Evolutionary conservation across 2,113 vertebrate genomes (phyloP).

Genomic region (Corythornis madagascariensis): DNA sequence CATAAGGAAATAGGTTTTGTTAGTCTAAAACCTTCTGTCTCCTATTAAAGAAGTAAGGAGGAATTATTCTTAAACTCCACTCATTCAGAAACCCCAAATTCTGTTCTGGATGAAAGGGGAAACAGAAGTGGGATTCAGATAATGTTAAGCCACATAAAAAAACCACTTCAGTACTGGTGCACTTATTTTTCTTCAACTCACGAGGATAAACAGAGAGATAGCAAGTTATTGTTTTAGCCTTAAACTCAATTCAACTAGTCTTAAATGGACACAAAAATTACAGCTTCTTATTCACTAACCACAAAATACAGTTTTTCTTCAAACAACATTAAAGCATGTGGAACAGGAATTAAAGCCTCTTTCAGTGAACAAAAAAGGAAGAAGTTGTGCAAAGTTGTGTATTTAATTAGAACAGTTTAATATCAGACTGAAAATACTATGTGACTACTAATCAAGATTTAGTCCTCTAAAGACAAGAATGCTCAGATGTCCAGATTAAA

Average conservation of each 20-base stretch:
- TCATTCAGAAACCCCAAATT: background rate
- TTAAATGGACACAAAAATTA: slow-evolving; percentile 23
- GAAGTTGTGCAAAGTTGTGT: background rate
- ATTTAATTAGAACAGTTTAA: background rate
- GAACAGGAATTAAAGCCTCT: background rate
- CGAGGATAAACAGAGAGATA: background rate
- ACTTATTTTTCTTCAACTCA: slow-evolving; percentile 15
- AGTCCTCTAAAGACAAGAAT: background rate
- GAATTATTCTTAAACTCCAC: background rate
- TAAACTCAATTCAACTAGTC: background rate
- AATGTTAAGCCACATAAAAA: background rate
- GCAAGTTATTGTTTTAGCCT: background rate
- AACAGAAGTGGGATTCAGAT: background rate
- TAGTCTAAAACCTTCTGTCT: background rate
- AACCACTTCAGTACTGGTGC: background rate
- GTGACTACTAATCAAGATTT: background rate
- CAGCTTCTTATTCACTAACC: background rate
- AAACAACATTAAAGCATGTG: background rate
- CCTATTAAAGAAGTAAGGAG: background rate
- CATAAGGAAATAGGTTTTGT: background rate
- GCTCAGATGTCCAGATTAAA: background rate
- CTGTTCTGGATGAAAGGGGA: background rate
- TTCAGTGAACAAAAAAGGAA: background rate
- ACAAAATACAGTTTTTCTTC: slow-evolving; percentile 23
- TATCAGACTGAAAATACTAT: background rate